Conservation (phyloP, 2,113 vertebrate species). For the Balaeniceps rex region DNA sequence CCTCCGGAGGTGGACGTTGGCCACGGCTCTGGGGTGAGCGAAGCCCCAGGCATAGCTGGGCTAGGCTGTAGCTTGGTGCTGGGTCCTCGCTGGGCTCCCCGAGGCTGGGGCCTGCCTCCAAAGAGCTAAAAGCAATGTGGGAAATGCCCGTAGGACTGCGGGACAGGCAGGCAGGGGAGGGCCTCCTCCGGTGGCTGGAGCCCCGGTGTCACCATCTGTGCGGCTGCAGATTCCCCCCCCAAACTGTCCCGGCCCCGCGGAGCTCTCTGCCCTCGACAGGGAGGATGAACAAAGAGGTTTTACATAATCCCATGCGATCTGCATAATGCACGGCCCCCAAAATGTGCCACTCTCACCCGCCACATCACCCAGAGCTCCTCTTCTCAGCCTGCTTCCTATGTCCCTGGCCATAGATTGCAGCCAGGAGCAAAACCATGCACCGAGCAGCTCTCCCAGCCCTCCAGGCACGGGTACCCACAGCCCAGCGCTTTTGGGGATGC, state of each 20-base stretch:
- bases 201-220: background rate
- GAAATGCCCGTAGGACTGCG: accelerated
- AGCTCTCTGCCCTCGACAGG: background rate
- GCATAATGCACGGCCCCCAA: background rate
- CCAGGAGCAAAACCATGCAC: accelerated
- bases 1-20: accelerated
- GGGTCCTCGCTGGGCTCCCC: background rate
- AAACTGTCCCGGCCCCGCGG: background rate
- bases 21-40: background rate
- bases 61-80: background rate
- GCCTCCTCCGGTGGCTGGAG: background rate
- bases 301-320: background rate
- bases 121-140: background rate
- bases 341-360: accelerated
- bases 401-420: background rate
- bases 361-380: accelerated
- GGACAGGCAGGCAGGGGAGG: background rate
- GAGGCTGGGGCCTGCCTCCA: background rate
- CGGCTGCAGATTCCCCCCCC: background rate
- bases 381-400: background rate
- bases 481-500: background rate
- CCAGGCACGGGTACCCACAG: background rate
- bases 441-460: background rate
- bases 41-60: background rate
- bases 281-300: slow-evolving; percentile 15